These are phyloP conservation scores for Clavelina lepadiformis DNA, from an alignment of 23 tunicate genomes.

Conservation along the genomic window DNA sequence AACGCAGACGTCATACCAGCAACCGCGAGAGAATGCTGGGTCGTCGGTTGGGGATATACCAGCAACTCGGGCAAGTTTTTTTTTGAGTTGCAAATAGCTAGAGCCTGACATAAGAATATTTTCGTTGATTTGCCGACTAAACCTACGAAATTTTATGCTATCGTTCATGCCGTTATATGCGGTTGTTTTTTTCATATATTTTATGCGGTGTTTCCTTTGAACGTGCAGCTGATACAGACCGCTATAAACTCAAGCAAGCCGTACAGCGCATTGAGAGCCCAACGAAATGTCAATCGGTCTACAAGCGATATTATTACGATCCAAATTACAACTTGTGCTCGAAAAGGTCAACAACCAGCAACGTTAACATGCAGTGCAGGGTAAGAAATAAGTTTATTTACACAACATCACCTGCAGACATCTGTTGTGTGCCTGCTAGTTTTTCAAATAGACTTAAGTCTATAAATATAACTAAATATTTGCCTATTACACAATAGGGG, in stretches of 20 bases:
- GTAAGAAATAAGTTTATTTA: conserved; percentile 26
- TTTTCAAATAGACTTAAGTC: no score
- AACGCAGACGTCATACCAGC: conserved; percentile 56
- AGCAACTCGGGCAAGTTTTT: conserved; percentile 25
- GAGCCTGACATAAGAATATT: no score
- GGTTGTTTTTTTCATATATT: no score
- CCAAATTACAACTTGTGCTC: conserved; percentile 43
- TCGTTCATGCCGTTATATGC: no score
- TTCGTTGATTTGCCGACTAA: no score
- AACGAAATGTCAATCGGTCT: conserved; percentile 30
- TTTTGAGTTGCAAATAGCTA: no score
- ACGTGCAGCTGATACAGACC: conserved; percentile 27
- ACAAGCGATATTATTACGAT: conserved; percentile 24
- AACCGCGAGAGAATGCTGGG: conserved; percentile 23
- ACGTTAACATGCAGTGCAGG: conserved; percentile 51
- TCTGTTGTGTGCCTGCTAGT: no score
- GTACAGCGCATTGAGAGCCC: conserved; percentile 40
- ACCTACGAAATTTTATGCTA: no score
- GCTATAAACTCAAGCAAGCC: conserved; percentile 59
- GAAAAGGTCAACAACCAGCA: conserved; percentile 3
- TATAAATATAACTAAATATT: no score
- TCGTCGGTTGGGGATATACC: conserved; percentile 68
- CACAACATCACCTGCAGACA: no score
- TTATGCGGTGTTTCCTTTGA: no score
- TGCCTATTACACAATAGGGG: no score